Evolutionary conservation across 2,888 invertebrate genomes (phyloP), one percentile per base, ranked within the genome.

Genomic region (Macrophya annulata): DNA sequence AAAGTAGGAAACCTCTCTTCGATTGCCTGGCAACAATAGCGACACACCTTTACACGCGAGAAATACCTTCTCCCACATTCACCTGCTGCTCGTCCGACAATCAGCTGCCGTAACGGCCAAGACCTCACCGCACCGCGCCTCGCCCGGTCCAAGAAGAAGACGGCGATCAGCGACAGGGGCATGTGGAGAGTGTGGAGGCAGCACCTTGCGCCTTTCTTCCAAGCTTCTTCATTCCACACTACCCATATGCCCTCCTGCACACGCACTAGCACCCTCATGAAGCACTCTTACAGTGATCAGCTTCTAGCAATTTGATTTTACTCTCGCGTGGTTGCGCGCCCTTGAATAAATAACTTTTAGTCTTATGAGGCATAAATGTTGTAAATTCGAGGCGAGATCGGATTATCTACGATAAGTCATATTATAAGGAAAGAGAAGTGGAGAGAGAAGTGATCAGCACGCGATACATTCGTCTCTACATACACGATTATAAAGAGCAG

Each of bases 11-110:
- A 68, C 21, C 51, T 68, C 48, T 83, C 71, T 65, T 68, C 82
- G 86, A 81, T 88, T 90, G 90, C 92, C 87, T 93, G 91, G 92
- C 92, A 93, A 92, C 92, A 92, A 92, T 92, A 93, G 92, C 91
- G 92, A 92, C 91, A 91, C 92, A 92, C 91, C 92, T 92, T 92
- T 90, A 90, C 90, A 90, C 90, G 89, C 89, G 88, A 84, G 76
- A 74, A 84, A 84, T 84, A 72, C 83, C 71, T 68, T 72, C 83
- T 68, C 83, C 83, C 84, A 84, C 74, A 72, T 74, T 84, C 84
- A 83, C 83, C 83, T 71, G 83, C 83, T 83, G 83, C 83, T 83
- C 68, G 71, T 83, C 83, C 83, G 68, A 83, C 83, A 83, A 83
- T 83, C 83, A 83, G 83, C 83, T 83, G 83, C 83, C 71, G 82